phyloP scores from a whole-genome alignment of 2,888 invertebrate genomes.

The Euclidia mi region DNA sequence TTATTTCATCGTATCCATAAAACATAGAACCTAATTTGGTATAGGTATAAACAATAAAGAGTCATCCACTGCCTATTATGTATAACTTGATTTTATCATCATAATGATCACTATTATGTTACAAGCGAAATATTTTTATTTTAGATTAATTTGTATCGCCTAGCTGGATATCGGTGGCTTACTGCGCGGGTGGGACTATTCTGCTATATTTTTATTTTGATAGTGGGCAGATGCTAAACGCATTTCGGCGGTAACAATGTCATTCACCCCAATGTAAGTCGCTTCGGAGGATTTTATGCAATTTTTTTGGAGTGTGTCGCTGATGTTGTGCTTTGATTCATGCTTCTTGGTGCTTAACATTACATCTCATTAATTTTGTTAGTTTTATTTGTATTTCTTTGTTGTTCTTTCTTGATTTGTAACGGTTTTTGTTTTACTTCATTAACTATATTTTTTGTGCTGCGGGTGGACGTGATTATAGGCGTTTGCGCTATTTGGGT shows the following conservation, averaged over 20 bases:
- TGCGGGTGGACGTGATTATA: too few species aligned
- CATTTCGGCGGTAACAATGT: conserved; percentile 74
- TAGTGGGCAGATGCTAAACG: conserved; percentile 56
- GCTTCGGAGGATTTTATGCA: conserved; percentile 55
- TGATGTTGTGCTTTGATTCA: conserved; percentile 19
- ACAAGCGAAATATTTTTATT: conserved; percentile 65
- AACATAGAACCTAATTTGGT: not conserved
- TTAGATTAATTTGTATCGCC: conserved; percentile 74
- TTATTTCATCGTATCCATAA: not conserved
- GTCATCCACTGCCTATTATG: conserved; percentile 15
- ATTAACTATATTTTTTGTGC: too few species aligned
- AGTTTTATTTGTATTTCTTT: not conserved
- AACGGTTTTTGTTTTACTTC: too few species aligned
- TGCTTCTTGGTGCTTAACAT: conserved; percentile 23
- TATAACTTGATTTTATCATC: conserved; percentile 46
- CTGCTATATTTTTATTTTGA: conserved; percentile 54
- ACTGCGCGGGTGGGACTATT: conserved; percentile 65
- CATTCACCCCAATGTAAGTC: conserved; percentile 88
- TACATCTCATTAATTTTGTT: not conserved
- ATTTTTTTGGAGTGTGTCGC: conserved; percentile 29
- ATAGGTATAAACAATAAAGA: not conserved
- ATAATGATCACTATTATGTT: conserved; percentile 34
- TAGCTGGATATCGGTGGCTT: conserved; percentile 73
- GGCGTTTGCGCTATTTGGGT: too few species aligned
- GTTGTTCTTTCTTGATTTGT: not conserved